A percentile compares a stretch with the other conserved stretches of the same genome.
Conservation (phyloP, 1,140 invertebrate genomes). For the Triops longicaudatus region DNA sequence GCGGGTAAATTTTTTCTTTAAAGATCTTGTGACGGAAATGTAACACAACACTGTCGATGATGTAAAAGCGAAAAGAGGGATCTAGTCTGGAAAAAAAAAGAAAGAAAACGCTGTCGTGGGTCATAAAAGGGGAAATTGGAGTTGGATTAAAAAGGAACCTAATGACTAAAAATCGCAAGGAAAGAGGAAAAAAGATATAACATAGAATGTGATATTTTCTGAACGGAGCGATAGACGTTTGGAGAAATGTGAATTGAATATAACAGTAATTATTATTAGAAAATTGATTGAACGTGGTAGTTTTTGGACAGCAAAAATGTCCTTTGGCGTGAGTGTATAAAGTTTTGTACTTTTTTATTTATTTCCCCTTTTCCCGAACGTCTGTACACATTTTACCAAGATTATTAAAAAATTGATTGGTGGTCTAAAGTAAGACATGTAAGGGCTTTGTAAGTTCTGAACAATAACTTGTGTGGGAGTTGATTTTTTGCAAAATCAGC, state of each 20-base stretch:
- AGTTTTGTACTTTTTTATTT: constrained; percentile 16
- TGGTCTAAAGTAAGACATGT: no score
- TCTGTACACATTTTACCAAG: not conserved
- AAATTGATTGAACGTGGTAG: not conserved
- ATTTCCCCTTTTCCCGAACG: not conserved
- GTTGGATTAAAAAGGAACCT: not conserved
- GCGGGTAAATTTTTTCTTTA: not conserved
- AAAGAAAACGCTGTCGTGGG: no score
- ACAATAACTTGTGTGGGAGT: no score
- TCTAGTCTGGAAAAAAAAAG: not conserved
- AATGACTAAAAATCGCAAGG: not conserved
- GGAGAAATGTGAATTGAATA: not conserved
- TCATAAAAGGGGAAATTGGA: not conserved
- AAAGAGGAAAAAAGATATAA: not conserved
- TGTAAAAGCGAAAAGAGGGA: not conserved
- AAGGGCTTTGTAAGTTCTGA: no score
- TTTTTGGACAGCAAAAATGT: no score
- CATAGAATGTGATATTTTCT: constrained; percentile 9
- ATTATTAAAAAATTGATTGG: not conserved
- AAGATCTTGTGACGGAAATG: not conserved
- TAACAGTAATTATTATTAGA: not conserved
- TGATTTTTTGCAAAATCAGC: no score
- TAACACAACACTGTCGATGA: constrained; percentile 2
- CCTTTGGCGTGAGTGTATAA: not conserved
- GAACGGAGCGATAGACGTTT: not conserved